Base-by-base conservation (phyloP, 2,888 invertebrate genomes). In the Orthosia gracilis region DNA sequence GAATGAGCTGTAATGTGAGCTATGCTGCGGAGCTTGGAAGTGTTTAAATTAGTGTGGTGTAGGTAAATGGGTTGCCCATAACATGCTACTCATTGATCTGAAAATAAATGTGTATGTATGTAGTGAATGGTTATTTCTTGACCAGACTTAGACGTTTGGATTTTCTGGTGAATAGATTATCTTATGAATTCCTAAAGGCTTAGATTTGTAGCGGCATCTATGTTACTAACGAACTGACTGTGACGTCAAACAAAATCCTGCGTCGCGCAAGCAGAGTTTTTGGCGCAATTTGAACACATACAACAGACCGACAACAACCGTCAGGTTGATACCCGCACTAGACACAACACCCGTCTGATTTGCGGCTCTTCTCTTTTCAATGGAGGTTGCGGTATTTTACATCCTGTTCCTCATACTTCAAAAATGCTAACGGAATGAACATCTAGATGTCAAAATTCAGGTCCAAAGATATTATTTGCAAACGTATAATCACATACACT, bases 1-100 rank as follows among this genome's bases (percentile, higher is more conserved):
- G 61, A 73, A 69, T 57, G 47, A 13, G 9, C 18, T 40, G 17
- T 67, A 58, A 47, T 63, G 54, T 64, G 64, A 31, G 52, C 12
- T 47, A 49, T 63, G 49, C 58, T 49, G 49, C 17, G 18, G 17
- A n/a, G 13, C 40, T 40, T 9, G 40, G 40, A 40, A 40, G 52
- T n/a, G 49, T 49, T 26, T 1, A 76, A 49, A 49, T 40, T 3
- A 0, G 12, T 40, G 15, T 54, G 21, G 11, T 26, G 21, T 45
- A 18, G 45, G 12, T 15, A 1, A 3, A 3, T 13, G 47, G 4
- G 18, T 21, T 54, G 15, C 7, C 31, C 31, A 31, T 69, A 4
- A 23, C 54, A 55, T 55, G 13, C 11, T 7, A 31, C 17, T 45
- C 17, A 21, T 68, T 62, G 47, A 15, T 62, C 17, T 63, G 0